Evolutionary conservation across 2,888 invertebrate genomes (phyloP), one percentile per base, ranked within the genome.

Genomic region (Seira musarum): DNA sequence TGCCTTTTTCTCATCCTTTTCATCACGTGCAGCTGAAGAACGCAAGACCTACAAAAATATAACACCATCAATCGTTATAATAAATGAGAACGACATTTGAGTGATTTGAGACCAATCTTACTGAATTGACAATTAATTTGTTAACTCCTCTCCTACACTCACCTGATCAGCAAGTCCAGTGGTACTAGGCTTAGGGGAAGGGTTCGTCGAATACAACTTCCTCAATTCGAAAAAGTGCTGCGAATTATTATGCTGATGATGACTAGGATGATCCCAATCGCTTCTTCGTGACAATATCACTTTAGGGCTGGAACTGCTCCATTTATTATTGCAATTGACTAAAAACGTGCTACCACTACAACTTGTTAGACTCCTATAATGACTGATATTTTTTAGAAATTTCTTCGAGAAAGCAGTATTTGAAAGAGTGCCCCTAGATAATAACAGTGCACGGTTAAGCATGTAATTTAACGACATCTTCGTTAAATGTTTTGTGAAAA

Each of bases 91-190:
- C 30, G 5, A 13, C 13, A 2, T 17, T 30, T 13, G 15, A 35
- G 15, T 30, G 6, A 2, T 35, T 2, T 15, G n/a, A 49, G 6
- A 46, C 19, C 5, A 40, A 40, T 40, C 40, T 30, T 71, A n/a
- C 8, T 30, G 15, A 61, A 61, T 63, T 61, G n/a, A n/a, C n/a
- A n/a, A n/a, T 64, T 49, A 17, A 10, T 21, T 15, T 24, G n/a
- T 40, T 6, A 24, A 3, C 19, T 6, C n/a, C 46, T 57, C 2
- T 5, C 10, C 30, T 17, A 30, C 17, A 25, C 8, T 68, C 65
- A 83, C 83, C 61, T 81, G 81, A 67, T 81, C 83, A 17, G 83
- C 83, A 19, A 83, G 66, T 61, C 76, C 81, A 60, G 35, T 21
- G 24, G 66, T 22, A 25, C 61, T 53, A 2, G 69, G 21, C 30